Evolutionary conservation across 2,888 invertebrate species (phyloP).

Genomic region (Rhogogaster chlorosoma): DNA sequence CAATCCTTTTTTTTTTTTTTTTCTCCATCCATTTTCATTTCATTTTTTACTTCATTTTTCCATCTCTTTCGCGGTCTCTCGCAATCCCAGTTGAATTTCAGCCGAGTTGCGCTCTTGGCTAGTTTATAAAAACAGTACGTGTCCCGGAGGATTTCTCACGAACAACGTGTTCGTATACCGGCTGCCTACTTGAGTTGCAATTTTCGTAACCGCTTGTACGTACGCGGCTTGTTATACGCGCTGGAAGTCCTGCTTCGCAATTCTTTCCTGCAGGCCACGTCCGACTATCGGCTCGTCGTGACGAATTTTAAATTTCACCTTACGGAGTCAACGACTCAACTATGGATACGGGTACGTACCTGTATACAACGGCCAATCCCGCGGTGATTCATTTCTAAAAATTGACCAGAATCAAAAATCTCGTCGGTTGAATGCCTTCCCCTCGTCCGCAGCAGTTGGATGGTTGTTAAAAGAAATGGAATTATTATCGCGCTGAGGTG

Average conservation of each 20-base stretch:
- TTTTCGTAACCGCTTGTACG: constrained; percentile 37
- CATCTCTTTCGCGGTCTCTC: neutral
- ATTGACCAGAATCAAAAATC: constrained; percentile 6
- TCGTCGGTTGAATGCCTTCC: constrained; percentile 9
- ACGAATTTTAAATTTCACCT: constrained; percentile 42
- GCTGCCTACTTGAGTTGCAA: constrained; percentile 36
- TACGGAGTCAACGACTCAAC: constrained; percentile 36
- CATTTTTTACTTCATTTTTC: neutral
- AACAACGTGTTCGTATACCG: constrained; percentile 20
- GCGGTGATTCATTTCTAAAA: neutral
- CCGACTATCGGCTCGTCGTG: constrained; percentile 27
- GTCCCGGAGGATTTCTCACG: constrained; percentile 36
- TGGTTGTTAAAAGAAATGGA: neutral
- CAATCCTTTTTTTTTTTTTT: neutral
- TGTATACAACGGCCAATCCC: neutral
- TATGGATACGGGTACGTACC: neutral
- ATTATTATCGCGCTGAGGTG: neutral
- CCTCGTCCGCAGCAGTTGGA: too few relatives aligned
- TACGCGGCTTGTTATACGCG: constrained; percentile 35
- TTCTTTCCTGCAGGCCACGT: constrained; percentile 27
- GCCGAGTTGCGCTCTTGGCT: neutral
- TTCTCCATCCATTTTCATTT: neutral
- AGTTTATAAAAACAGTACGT: constrained; percentile 30
- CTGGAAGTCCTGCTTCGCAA: constrained; percentile 23
- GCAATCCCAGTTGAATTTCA: neutral